phyloP scores from a whole-genome alignment of 2,113 vertebrate species.

The Triplophysa rosa region DNA sequence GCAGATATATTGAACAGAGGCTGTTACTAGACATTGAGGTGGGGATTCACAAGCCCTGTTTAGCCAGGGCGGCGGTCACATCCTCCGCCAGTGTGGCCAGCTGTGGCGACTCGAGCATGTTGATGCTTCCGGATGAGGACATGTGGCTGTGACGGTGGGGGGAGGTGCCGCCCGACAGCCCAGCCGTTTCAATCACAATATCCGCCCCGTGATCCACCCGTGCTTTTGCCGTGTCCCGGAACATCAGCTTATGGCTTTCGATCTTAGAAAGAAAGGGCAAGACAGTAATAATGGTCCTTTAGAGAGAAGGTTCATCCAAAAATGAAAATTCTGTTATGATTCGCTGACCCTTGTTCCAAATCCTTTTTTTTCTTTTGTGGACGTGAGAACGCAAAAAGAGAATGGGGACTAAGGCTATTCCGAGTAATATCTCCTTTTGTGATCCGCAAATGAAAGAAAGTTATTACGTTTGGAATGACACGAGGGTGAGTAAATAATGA shows the following conservation, averaged over 20 bases:
- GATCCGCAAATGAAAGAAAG: too few relatives aligned
- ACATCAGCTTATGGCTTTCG: slow-evolving; percentile 91
- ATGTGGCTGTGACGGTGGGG: slow-evolving; percentile 92
- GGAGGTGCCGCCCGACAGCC: slow-evolving; percentile 82
- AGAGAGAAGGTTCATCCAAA: not conserved
- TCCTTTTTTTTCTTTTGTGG: too few relatives aligned
- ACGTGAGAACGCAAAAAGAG: too few relatives aligned
- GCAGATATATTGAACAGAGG: slow-evolving; percentile 2
- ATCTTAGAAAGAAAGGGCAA: slow-evolving; percentile 78
- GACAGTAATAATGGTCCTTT: slow-evolving; percentile 49
- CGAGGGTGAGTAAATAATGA: not conserved
- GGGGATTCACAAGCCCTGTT: slow-evolving; percentile 94
- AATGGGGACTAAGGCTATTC: too few relatives aligned
- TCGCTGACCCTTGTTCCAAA: too few relatives aligned
- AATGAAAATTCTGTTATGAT: not conserved
- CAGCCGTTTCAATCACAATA: slow-evolving; percentile 86
- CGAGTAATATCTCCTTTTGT: too few relatives aligned
- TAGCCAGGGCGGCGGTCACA: slow-evolving; percentile 94
- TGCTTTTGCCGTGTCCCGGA: slow-evolving; percentile 90
- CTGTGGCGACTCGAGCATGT: slow-evolving; percentile 93
- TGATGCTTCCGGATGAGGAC: slow-evolving; percentile 95
- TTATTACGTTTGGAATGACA: too few relatives aligned
- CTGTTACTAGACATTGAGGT: slow-evolving; percentile 18
- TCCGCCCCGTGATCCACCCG: slow-evolving; percentile 94
- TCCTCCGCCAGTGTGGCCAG: slow-evolving; percentile 95